These are phyloP conservation scores for Perdix hodgsoniae DNA, from an alignment of 2,797 vertebrate species.

Conservation along the genomic window DNA sequence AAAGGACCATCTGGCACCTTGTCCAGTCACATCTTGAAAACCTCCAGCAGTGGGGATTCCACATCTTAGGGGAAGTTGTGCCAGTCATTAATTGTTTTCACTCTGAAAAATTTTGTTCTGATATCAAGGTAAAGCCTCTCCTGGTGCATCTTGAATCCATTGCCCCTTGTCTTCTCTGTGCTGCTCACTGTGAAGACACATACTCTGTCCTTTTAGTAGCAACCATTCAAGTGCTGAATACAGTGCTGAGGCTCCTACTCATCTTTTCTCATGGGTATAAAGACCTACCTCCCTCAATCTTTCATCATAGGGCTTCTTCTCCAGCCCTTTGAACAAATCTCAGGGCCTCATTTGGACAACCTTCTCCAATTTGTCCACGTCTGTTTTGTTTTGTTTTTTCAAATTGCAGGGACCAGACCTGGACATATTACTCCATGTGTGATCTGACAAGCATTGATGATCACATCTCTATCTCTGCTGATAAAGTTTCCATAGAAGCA, in stretches of 20 bases:
- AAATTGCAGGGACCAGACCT: no score
- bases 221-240: neutral
- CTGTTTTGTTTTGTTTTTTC: no score
- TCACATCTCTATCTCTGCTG: neutral
- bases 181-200: neutral
- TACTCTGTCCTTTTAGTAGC: neutral
- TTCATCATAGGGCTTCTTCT: neutral
- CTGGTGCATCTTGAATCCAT: neutral
- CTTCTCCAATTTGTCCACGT: no score
- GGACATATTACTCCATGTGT: neutral
- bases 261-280: neutral
- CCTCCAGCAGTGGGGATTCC: neutral
- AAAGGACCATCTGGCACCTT: neutral
- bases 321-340: neutral
- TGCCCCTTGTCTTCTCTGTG: neutral
- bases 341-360: neutral
- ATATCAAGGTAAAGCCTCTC: neutral
- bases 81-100: neutral
- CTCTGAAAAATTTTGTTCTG: neutral
- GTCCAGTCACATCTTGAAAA: neutral
- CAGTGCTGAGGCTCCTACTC: neutral
- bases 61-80: neutral
- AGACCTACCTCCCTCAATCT: neutral
- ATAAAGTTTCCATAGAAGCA: no score
- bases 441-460: neutral